Base-by-base conservation (phyloP, 1,140 invertebrate genomes). In the Cepaea nemoralis region DNA sequence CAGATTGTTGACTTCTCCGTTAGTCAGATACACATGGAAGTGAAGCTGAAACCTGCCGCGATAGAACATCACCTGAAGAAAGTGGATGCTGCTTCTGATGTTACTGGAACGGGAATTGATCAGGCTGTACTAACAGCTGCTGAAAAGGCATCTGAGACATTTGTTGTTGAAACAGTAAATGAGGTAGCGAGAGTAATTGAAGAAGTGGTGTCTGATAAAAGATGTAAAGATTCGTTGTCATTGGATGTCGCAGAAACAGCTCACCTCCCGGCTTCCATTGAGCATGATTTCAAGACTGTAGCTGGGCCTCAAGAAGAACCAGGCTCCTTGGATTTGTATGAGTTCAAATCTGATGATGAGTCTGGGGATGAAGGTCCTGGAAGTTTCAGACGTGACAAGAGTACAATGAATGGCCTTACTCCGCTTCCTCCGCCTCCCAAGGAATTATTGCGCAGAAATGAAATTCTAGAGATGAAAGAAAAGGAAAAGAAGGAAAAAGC, bases 311-410 rank as follows among this genome's bases (percentile, higher is more conserved):
- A 63, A 6, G 59, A 63, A 50, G 42, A 77, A 33, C 59, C 67
- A 37, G 79, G 37, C 8, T 59, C 81, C 22, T 73, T 81, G 27
- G 85, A 88, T 77, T 80, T 88, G 66, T 88, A 88, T 73, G 87
- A 88, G 67, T 88, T 88, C 77, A 85, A 86, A 78, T 87, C 86
- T 0, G 87, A 88, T 73, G 86, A 86, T 69, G 87, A 88, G 45
- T 87, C 86, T 27, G 85, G 85, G 59, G 86, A 88, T 73, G 77
- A 66, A 70, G 82, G 27, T 67, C 82, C 80, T 22, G 79, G 82
- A 22, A 76, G 76, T 27, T 83, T 85, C 19, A 69, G 70, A 31
- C 45, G 83, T 33, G 80, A 86, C 63, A 85, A 81, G 67, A 82
- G 31, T 59, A 37, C 77, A n/a, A 77, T 79, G 71, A 80, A 76